These are phyloP conservation scores for Tragelaphus imberbis DNA, from an alignment of 2,113 vertebrate genomes.

Conservation along the genomic window DNA sequence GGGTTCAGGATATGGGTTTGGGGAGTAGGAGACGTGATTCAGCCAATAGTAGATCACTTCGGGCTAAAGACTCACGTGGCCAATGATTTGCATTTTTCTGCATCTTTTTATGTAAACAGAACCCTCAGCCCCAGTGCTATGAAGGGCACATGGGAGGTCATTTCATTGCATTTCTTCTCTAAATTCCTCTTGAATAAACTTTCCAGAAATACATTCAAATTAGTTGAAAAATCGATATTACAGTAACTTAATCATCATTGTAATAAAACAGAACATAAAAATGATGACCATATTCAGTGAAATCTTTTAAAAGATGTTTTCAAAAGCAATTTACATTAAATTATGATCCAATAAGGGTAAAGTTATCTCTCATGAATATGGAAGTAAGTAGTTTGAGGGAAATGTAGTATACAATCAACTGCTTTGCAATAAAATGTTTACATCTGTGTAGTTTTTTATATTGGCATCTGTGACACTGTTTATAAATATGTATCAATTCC, in stretches of 20 bases:
- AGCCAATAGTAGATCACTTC: background rate
- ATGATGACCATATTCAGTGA: background rate
- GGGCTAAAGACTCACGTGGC: background rate
- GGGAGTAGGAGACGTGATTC: background rate
- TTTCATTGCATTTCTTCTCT: background rate
- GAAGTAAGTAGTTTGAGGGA: background rate
- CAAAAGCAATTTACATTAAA: background rate
- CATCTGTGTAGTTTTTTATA: background rate
- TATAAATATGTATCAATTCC: background rate
- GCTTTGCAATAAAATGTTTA: background rate
- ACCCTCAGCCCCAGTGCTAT: no score
- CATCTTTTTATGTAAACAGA: background rate
- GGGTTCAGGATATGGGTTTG: background rate
- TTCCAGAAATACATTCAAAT: background rate
- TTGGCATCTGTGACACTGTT: background rate
- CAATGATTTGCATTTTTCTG: background rate
- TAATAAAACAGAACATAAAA: background rate
- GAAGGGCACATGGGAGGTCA: rapidly evolving
- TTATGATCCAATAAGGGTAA: background rate
- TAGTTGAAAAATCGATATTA: background rate
- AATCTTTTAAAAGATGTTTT: background rate
- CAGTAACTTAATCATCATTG: background rate
- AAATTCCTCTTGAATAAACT: background rate
- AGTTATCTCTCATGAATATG: background rate
- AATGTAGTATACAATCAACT: background rate